These are phyloP conservation scores for Heliconius ethilla DNA, from an alignment of 2,888 invertebrate species.

Conservation along the genomic window DNA sequence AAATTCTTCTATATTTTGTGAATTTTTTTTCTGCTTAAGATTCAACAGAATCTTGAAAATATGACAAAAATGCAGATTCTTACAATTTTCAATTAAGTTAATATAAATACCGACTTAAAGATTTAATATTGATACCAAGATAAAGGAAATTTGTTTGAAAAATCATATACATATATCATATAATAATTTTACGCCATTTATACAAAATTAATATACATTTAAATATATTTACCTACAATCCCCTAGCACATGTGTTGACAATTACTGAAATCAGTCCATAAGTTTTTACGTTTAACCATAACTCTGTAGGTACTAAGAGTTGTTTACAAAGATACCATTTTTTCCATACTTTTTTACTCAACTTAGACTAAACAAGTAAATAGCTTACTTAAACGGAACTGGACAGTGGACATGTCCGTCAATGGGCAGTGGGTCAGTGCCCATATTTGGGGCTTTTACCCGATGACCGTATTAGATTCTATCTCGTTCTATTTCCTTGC, in stretches of 20 bases:
- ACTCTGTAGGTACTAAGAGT: constrained; percentile 44
- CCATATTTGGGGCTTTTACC: constrained; percentile 69
- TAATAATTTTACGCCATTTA: background rate
- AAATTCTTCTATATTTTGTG: background rate
- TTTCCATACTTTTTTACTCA: constrained; percentile 63
- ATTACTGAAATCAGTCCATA: constrained; percentile 40
- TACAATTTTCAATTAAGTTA: background rate
- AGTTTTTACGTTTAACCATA: constrained; percentile 44
- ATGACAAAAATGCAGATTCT: background rate
- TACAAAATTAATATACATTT: background rate
- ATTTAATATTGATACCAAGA: too few relatives aligned
- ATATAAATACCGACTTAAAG: background rate
- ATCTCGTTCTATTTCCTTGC: constrained; percentile 58
- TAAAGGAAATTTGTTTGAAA: background rate
- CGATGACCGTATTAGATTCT: constrained; percentile 69
- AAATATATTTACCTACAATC: background rate
- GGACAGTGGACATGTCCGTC: constrained; percentile 57
- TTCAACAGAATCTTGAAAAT: background rate
- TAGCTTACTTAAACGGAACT: constrained; percentile 71
- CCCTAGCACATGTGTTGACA: constrained; percentile 13
- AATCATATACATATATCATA: background rate
- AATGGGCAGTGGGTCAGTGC: constrained; percentile 63
- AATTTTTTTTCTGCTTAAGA: background rate
- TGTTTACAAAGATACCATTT: constrained; percentile 52
- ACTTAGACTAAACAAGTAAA: constrained; percentile 70